Percentiles rank a stretch among this genome's conserved stretches.
These are phyloP conservation scores for Scylla paramamosain DNA, from an alignment of 1,140 invertebrate species.

Conservation along the genomic window DNA sequence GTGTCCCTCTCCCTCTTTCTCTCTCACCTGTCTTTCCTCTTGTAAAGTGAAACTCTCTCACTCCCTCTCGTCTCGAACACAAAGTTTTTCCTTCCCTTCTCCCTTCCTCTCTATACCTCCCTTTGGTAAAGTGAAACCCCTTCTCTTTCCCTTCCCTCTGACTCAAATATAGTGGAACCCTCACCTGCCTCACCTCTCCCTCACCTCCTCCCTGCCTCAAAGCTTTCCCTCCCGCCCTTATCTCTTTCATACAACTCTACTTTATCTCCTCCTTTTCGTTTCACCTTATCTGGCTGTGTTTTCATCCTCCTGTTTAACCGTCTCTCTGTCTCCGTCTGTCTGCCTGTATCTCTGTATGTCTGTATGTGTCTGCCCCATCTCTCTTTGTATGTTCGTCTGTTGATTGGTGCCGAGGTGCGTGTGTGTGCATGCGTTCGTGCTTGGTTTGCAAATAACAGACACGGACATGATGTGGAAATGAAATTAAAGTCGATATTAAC, in stretches of 20 bases:
- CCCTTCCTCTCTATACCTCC: too few relatives aligned
- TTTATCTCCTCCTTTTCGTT: background rate
- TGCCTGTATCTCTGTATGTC: background rate
- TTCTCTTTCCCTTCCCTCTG: too few relatives aligned
- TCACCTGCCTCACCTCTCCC: background rate
- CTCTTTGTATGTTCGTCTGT: background rate
- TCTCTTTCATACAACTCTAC: background rate
- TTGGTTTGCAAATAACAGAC: too few relatives aligned
- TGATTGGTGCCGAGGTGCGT: background rate
- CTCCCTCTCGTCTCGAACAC: too few relatives aligned
- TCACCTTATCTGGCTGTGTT: background rate
- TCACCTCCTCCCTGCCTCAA: background rate
- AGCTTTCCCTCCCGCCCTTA: background rate
- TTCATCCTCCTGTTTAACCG: background rate
- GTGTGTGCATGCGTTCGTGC: too few relatives aligned
- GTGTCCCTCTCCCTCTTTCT: too few relatives aligned
- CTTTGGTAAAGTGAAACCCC: too few relatives aligned
- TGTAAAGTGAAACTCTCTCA: too few relatives aligned
- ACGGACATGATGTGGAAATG: too few relatives aligned
- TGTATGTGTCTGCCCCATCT: background rate
- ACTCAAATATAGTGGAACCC: background rate
- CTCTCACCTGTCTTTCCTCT: too few relatives aligned
- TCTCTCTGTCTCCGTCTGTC: background rate
- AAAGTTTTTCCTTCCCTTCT: too few relatives aligned
- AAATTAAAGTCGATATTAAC: too few relatives aligned